These are phyloP conservation scores for Pachyuromys duprasi DNA, from an alignment of 2,797 vertebrate genomes.

Conservation along the genomic window DNA sequence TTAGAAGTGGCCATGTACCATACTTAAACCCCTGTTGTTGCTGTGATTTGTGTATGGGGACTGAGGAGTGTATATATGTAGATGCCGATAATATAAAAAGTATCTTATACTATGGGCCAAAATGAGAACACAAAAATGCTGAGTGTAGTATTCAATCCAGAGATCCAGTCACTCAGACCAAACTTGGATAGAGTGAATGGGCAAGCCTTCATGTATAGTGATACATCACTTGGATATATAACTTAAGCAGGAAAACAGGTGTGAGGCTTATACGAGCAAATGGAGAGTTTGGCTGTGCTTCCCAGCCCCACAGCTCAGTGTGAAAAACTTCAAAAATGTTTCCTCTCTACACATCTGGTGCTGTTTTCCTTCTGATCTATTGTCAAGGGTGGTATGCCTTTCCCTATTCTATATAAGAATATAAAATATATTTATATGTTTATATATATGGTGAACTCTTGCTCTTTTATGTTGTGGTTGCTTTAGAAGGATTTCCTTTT, in stretches of 20 bases:
- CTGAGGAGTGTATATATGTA: no score
- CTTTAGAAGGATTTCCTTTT: slow-evolving; percentile 65
- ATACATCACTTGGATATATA: neutral
- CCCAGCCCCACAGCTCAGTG: neutral
- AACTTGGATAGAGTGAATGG: neutral
- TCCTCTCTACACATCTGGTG: slow-evolving; percentile 38
- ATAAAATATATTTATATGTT: neutral
- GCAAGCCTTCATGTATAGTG: neutral
- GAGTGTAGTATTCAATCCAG: neutral
- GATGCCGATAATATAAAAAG: neutral
- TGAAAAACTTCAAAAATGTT: slow-evolving; percentile 53
- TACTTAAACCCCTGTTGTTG: neutral
- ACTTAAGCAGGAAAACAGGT: slow-evolving; percentile 39
- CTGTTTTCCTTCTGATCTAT: slow-evolving; percentile 61
- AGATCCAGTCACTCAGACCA: neutral
- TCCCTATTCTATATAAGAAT: slow-evolving; percentile 59
- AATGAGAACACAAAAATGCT: slow-evolving; percentile 2
- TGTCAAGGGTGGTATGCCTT: slow-evolving; percentile 52
- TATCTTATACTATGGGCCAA: neutral
- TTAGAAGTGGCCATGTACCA: slow-evolving; percentile 15
- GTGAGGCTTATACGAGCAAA: neutral
- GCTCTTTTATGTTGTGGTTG: slow-evolving; percentile 42
- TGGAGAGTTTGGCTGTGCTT: neutral
- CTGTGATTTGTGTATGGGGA: neutral
- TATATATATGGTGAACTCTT: slow-evolving; percentile 33